Percentiles rank a stretch among this genome's conserved stretches.
Evolutionary conservation across 2,888 invertebrate species (phyloP).

Genomic region (Unio delphinus): DNA sequence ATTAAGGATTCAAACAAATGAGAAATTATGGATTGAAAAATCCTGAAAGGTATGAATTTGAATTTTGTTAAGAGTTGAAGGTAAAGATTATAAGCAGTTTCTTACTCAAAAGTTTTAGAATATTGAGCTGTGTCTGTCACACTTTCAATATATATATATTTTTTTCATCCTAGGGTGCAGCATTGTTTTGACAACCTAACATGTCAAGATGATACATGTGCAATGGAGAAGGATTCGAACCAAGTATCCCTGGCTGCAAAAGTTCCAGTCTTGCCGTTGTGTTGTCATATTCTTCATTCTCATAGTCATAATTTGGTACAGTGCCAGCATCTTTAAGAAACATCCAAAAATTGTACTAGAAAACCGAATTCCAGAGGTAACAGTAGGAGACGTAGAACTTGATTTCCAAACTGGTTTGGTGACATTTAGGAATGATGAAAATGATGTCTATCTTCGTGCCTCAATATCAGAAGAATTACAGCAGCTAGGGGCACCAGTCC

Average conservation of each 20-base stretch:
- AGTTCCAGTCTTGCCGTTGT: constrained; percentile 26
- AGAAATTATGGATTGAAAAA: no score
- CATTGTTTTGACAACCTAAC: not conserved
- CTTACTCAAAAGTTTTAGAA: no score
- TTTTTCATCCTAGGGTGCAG: no score
- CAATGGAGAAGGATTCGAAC: constrained; percentile 15
- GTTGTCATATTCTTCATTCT: constrained; percentile 21
- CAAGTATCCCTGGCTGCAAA: constrained; percentile 36
- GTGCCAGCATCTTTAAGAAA: constrained; percentile 20
- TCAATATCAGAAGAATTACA: constrained; percentile 26
- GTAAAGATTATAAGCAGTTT: no score
- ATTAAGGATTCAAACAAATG: no score
- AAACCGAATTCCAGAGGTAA: constrained; percentile 29
- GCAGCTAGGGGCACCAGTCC: constrained; percentile 22
- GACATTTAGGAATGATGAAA: constrained; percentile 21
- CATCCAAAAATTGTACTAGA: constrained; percentile 29
- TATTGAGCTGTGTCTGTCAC: no score
- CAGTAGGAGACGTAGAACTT: constrained; percentile 37
- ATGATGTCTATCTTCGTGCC: constrained; percentile 24
- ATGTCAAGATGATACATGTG: constrained; percentile 6
- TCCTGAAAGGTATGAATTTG: no score
- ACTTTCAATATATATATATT: no score
- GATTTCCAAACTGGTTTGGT: constrained; percentile 47
- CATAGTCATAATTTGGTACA: constrained; percentile 28
- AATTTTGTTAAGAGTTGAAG: no score